Evolutionary conservation across 1,140 invertebrate genomes (phyloP).

Genomic region (Drosophila malerkotliana): DNA sequence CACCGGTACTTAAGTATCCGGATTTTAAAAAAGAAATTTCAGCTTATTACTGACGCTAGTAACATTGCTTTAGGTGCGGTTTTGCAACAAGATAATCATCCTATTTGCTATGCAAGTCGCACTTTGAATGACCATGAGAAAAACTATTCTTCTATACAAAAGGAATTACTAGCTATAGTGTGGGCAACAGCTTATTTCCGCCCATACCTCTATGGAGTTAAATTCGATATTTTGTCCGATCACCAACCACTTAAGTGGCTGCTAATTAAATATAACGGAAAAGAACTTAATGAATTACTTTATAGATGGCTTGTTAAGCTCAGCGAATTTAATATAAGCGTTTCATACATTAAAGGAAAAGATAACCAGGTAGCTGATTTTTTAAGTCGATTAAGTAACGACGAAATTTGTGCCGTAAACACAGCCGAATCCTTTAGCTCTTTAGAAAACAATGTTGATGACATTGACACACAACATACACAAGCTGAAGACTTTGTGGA

Average conservation of each 20-base stretch:
- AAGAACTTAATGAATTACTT: constrained; percentile 1
- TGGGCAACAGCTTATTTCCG: constrained; percentile 4
- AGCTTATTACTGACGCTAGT: neutral
- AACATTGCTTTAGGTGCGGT: neutral
- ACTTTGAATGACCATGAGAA: constrained; percentile 4
- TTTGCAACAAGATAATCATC: constrained; percentile 7
- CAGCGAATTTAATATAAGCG: too few species aligned
- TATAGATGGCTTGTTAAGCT: too few species aligned
- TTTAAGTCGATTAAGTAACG: constrained; percentile 2
- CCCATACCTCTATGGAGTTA: constrained; percentile 3
- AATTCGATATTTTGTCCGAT: constrained; percentile 2
- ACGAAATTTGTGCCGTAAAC: neutral
- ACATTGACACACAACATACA: neutral
- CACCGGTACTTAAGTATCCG: too few species aligned
- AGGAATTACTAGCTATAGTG: constrained; percentile 2
- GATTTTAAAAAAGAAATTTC: too few species aligned
- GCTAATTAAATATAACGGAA: constrained; percentile 3
- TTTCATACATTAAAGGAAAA: neutral
- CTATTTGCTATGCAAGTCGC: constrained; percentile 4
- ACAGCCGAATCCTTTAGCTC: neutral
- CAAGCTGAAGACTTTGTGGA: constrained; percentile 2
- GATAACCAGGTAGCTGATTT: constrained; percentile 5
- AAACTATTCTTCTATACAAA: constrained; percentile 4
- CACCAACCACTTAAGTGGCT: neutral
- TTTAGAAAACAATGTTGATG: constrained; percentile 4